Evolutionary conservation across 2,888 invertebrate species (phyloP), one percentile per base, ranked within the genome.

Genomic region (Acanthosepion pharaonis): DNA sequence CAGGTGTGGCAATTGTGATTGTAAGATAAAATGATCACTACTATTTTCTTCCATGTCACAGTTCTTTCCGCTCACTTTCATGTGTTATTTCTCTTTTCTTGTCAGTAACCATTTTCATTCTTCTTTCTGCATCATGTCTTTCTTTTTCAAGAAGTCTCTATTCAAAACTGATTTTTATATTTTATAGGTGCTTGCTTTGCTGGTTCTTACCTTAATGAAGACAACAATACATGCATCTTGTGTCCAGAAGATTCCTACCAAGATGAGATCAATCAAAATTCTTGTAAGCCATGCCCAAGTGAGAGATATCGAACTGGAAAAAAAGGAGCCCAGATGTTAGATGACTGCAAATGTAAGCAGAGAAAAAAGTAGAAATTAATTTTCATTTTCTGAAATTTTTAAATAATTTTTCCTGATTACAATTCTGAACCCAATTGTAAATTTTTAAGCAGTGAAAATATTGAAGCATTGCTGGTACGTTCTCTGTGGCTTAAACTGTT

Each of bases 171-270:
- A 78, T n/a, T 78, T 28, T 94, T 42, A 3, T 94, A 53, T 18
- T 48, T 94, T 94, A 23, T 94, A 96, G 96, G 95, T 94, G 95
- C 94, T 25, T 96, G 96, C 95, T 92, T 91, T 33, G 94, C 95
- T 33, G 96, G 96, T 33, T 93, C 95, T 94, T 95, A 95, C 51
- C 95, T 95, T 51, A 95, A 96, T 93, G 92, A 91, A 20, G 94
- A 93, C 11, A 95, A 93, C 53, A 94, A 94, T 28, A 94, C 91
- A 28, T 96, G 96, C 94, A 91, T 94, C 2, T 91, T 91, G 5
- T 96, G 96, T 94, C 95, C 95, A 51, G 78, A 94, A 59, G 95
- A 95, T 9, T 49, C 93, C 6, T 96, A 95, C 93, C 96, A 96
- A 93, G 55, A 94, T 20, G 11, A 28, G 28, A 53, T 93, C 3